These are phyloP conservation scores for Acanthornis magna DNA, from an alignment of 2,797 vertebrate genomes.

Conservation along the genomic window DNA sequence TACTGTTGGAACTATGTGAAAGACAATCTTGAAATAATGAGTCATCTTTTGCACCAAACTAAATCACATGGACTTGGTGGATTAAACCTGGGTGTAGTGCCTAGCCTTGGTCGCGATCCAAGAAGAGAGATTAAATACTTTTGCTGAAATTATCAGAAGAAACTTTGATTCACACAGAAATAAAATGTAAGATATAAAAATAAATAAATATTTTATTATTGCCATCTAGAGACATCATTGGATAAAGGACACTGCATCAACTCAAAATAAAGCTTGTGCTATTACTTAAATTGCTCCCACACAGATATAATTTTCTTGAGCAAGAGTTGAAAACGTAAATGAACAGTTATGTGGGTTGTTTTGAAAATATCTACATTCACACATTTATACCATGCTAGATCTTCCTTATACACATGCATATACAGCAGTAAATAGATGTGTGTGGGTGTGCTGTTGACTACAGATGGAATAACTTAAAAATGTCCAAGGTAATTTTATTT, in stretches of 20 bases:
- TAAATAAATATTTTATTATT: neutral
- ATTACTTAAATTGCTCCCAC: neutral
- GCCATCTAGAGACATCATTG: neutral
- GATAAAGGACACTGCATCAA: neutral
- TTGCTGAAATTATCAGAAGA: neutral
- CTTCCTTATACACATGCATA: neutral
- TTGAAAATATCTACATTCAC: neutral
- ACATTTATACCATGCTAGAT: neutral
- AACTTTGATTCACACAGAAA: rapidly evolving
- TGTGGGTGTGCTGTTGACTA: neutral
- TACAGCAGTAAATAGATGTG: neutral
- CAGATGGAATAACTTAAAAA: slow-evolving; percentile 50
- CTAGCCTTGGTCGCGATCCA: neutral
- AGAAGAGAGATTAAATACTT: neutral
- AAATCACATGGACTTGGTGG: neutral
- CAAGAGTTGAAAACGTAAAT: neutral
- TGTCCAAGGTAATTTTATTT: slow-evolving; percentile 44
- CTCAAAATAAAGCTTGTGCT: neutral
- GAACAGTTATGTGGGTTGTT: neutral
- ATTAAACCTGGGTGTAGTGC: neutral
- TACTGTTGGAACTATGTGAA: neutral
- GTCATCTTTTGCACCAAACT: rapidly evolving
- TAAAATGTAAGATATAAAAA: neutral
- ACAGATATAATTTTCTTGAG: neutral
- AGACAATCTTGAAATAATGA: neutral